These are phyloP conservation scores for Oppia nitens DNA, from an alignment of 1,140 invertebrate species.

Conservation along the genomic window DNA sequence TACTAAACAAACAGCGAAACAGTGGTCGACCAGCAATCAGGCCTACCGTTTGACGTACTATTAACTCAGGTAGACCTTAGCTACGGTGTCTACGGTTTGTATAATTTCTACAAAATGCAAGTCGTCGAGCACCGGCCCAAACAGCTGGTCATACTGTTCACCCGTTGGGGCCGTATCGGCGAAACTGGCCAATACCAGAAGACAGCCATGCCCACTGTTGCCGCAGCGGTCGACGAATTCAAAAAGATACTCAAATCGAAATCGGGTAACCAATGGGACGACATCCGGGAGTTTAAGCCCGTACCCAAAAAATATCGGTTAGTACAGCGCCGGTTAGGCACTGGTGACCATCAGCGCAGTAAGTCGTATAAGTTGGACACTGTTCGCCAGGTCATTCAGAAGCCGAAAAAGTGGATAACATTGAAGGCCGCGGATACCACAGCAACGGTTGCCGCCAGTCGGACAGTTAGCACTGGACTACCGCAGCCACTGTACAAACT, in stretches of 20 bases:
- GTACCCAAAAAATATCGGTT: background rate
- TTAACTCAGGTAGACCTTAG: slow-evolving; percentile 35
- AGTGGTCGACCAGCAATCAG: slow-evolving; percentile 23
- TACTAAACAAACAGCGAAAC: slow-evolving; percentile 20
- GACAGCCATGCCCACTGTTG: slow-evolving; percentile 31
- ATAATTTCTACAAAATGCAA: slow-evolving; percentile 41
- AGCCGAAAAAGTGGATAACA: background rate
- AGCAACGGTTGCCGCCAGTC: background rate
- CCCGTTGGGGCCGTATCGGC: slow-evolving; percentile 38
- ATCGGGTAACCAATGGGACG: slow-evolving; percentile 34
- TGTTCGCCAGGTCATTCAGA: background rate
- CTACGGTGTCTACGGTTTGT: slow-evolving; percentile 31
- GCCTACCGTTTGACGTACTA: slow-evolving; percentile 31
- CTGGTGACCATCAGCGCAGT: background rate
- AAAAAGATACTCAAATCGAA: slow-evolving; percentile 36
- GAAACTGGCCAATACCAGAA: slow-evolving; percentile 33
- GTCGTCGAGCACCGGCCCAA: slow-evolving; percentile 31
- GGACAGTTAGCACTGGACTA: background rate
- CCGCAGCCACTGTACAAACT: background rate
- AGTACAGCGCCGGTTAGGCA: background rate
- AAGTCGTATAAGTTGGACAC: background rate
- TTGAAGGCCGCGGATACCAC: background rate
- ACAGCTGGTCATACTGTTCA: slow-evolving; percentile 35
- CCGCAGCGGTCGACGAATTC: slow-evolving; percentile 35
- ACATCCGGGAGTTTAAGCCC: slow-evolving; percentile 25